A percentile compares a stretch with the other conserved stretches of the same genome.
phyloP scores from a whole-genome alignment of 2,888 invertebrate species.

The Dysmachus trigonus region DNA sequence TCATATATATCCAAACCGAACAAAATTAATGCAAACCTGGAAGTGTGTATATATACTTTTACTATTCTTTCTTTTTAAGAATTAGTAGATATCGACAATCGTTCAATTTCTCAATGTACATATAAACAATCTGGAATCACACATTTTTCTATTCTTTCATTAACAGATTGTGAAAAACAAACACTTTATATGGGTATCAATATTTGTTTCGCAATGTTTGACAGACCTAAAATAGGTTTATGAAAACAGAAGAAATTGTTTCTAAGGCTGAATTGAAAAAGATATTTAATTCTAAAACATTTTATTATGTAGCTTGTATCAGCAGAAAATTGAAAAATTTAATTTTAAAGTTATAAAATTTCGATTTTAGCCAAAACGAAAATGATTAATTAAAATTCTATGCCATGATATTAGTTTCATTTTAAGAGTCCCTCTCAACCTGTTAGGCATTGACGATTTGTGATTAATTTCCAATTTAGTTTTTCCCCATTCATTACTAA shows the following conservation, averaged over 20 bases:
- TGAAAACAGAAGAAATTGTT: not conserved
- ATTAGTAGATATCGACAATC: too few species aligned
- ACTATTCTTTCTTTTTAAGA: too few species aligned
- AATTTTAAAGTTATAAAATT: not conserved
- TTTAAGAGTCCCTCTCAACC: not conserved
- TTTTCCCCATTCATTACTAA: not conserved
- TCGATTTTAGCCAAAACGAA: not conserved
- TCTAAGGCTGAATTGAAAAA: not conserved
- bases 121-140: too few species aligned
- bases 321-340: not conserved
- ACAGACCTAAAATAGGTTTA: not conserved
- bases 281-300: too few species aligned
- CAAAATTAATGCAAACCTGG: not conserved
- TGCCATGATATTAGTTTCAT: not conserved
- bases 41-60: too few species aligned
- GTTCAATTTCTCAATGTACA: too few species aligned
- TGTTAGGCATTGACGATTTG: not conserved
- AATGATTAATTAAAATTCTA: not conserved
- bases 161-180: not conserved
- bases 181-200: not conserved
- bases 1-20: not conserved
- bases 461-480: not conserved
- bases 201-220: not conserved
- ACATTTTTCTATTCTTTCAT: too few species aligned
- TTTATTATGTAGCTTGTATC: too few species aligned